A percentile compares a stretch with the other conserved stretches of the same genome.
Evolutionary conservation across 2,888 invertebrate genomes (phyloP).

Genomic region (Cephus sareptanus): DNA sequence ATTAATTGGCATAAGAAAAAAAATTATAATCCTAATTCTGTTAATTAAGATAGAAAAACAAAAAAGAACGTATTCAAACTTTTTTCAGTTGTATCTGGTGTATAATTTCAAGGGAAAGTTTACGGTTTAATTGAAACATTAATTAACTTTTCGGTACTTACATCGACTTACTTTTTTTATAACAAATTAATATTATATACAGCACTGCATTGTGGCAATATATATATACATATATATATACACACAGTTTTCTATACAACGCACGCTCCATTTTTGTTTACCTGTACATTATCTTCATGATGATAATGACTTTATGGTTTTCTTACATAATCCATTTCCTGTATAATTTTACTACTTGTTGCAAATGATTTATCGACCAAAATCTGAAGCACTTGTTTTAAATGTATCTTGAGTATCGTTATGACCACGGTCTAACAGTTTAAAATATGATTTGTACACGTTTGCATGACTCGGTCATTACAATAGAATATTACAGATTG

Average conservation of each 20-base stretch:
- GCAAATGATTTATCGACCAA: not conserved
- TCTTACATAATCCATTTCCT: not conserved
- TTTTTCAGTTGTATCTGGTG: not conserved
- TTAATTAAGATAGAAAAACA: no score
- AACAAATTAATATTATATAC: not conserved
- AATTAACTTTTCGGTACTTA: not conserved
- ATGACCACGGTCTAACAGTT: not conserved
- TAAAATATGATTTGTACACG: not conserved
- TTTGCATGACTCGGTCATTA: not conserved
- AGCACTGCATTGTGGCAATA: not conserved
- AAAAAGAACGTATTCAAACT: no score
- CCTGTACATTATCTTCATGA: not conserved
- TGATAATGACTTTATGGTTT: not conserved
- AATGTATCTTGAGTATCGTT: not conserved
- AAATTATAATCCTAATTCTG: not conserved
- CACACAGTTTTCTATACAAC: not conserved
- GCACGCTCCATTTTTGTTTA: not conserved
- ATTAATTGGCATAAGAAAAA: not conserved
- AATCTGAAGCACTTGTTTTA: not conserved
- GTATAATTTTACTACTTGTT: not conserved
- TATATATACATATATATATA: not conserved
- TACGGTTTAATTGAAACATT: not conserved
- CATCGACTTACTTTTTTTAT: not conserved
- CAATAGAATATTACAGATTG: not conserved
- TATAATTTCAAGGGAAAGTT: not conserved